Base-by-base conservation (phyloP, 2,797 vertebrate genomes). In the Scomberomorus guttatus region DNA sequence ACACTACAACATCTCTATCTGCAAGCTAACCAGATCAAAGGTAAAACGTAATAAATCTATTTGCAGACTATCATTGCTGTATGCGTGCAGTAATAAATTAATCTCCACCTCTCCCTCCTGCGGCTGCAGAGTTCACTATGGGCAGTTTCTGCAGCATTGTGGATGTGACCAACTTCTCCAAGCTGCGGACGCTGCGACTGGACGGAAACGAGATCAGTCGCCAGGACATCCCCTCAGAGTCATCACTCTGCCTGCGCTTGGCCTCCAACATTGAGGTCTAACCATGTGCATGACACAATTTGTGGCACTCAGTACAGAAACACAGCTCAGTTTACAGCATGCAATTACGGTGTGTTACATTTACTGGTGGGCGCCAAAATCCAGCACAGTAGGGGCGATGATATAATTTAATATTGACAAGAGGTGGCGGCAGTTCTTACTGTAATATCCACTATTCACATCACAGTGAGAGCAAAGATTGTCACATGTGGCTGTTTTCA, bases 11-110 rank as follows among this genome's bases (percentile, higher is more conserved):
- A 99, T 89, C 96, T 99, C 68, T 99, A 99, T 82, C 95, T 99
- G 71, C 98, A 99, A 81, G 97, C 97, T 52, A 99, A 99, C 87
- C 95, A 96, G 75, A 99, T 99, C 86, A 96, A 98, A 29, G 98
- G 98, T 99, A 63, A 82, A 29, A 18, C 6, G 20, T 22, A 10
- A 20, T 48, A 48, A 18, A 20, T 50, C 46, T 18, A 15, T 20
- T 20, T 20, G 18, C 18, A 50, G 18, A 8, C 18, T 42, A 25
- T 5, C 10, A 32, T 29, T 32, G 10, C 24, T 22, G 4, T 34
- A 14, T 81, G 37, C 3, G 4, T 27, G 34, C 1, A 27, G 14
- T 51, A 17, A 56, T 20, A 11, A 39, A 25, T 12, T 58, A 6
- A 69, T 56, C 1, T 2, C 46, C 69, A 9, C 11, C n/a, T 77